A percentile compares a stretch with the other conserved stretches of the same genome.
Conservation (phyloP, 2,797 vertebrate species). For the Pelobates cultripes region DNA sequence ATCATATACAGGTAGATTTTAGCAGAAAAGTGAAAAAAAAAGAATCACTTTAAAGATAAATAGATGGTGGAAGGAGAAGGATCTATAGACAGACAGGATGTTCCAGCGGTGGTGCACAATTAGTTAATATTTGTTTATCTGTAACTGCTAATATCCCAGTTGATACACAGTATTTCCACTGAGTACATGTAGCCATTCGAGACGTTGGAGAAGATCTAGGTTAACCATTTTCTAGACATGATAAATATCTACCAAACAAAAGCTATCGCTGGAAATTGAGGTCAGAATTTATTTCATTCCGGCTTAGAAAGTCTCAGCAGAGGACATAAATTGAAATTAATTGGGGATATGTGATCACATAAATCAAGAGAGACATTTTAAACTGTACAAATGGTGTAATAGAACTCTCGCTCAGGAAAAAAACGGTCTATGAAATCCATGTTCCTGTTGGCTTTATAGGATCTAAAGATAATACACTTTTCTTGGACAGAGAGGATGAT, state of each 20-base stretch:
- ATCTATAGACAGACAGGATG: too few species aligned
- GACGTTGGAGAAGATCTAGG: neutral
- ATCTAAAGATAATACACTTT: neutral
- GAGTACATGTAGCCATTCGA: neutral
- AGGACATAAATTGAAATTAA: constrained; percentile 40
- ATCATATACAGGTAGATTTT: too few species aligned
- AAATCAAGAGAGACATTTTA: constrained; percentile 36
- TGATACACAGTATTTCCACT: too few species aligned
- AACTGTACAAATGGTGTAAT: neutral
- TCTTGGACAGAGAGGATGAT: neutral
- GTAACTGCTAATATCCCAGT: too few species aligned
- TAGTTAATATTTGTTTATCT: too few species aligned
- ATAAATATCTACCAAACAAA: constrained; percentile 26
- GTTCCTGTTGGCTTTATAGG: neutral
- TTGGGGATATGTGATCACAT: constrained; percentile 25
- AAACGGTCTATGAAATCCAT: neutral
- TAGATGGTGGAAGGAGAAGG: too few species aligned
- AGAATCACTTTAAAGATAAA: too few species aligned
- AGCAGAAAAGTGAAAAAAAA: too few species aligned
- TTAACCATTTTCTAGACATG: constrained; percentile 19
- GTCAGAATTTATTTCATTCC: constrained; percentile 30
- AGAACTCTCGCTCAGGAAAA: neutral
- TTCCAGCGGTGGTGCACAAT: too few species aligned
- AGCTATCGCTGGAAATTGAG: constrained; percentile 16
- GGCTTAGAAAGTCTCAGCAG: constrained; percentile 14